Base-by-base conservation (phyloP, 2,888 invertebrate genomes). In the Drosophila kuntzei region DNA sequence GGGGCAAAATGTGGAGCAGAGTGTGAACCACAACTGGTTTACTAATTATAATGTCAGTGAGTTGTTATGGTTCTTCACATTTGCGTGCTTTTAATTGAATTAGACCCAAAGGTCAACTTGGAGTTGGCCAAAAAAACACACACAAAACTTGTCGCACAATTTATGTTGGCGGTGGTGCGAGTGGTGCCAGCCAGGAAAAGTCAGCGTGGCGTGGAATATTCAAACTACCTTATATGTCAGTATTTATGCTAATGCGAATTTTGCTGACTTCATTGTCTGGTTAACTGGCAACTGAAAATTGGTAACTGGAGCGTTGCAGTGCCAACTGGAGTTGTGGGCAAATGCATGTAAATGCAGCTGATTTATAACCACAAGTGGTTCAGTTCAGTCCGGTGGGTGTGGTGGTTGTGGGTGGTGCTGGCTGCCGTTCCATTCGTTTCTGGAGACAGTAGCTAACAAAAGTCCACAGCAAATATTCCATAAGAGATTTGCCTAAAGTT, bases 31-130 rank as follows among this genome's bases (percentile, higher is more conserved):
- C 39, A 51, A 46, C 55, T 69, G 57, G 53, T 67, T 46, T 69
- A 76, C 79, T 84, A 87, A 80, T 76, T 78, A 65, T 51, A 27
- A 75, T 69, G 74, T 69, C 69, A 54, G 63, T 55, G n/a, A 3
- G 49, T 62, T 37, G 60, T 58, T 65, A 12, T 51, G 18, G 14
- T 9, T 80, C 46, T 58, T 22, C 43, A 54, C 63, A 32, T 61
- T 60, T 80, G 73, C 79, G 64, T 87, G 72, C 79, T 27, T 65
- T 61, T 87, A 85, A 85, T 85, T 85, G 69, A 85, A 85, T 89
- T 81, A 75, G 74, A 43, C 53, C 25, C 54, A 81, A 77, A 87
- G 89, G 81, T 76, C 79, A 64, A 12, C 3, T 20, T n/a, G 22
- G 3, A 25, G 50, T 39, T 53, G 41, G 3, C 50, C 18, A 47